Conservation (phyloP, 2,888 invertebrate genomes). For the Omphaloscelis lunosa region DNA sequence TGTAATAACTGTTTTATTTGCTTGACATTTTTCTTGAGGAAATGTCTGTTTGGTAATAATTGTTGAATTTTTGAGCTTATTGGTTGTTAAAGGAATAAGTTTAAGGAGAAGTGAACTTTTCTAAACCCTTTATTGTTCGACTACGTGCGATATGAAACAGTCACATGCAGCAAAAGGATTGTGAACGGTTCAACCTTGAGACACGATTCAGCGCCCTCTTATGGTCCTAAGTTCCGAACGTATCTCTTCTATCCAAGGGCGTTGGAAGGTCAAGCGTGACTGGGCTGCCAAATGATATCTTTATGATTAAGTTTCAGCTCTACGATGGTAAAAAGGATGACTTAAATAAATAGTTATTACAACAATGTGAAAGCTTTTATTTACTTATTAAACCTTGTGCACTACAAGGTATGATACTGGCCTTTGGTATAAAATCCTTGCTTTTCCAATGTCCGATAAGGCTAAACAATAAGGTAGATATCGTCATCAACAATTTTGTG, state of each 20-base stretch:
- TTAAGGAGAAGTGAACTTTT: no score
- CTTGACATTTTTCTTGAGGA: not conserved
- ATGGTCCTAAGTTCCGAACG: slow-evolving; percentile 5
- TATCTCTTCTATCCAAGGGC: slow-evolving; percentile 29
- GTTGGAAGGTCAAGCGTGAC: slow-evolving; percentile 41
- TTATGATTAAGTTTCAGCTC: slow-evolving; percentile 6
- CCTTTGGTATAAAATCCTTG: no score
- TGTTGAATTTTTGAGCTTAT: not conserved
- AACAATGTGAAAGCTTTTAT: slow-evolving; percentile 1
- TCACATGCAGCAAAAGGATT: not conserved
- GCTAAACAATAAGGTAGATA: no score
- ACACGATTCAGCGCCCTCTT: slow-evolving; percentile 23
- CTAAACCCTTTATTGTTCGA: not conserved
- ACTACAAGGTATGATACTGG: no score
- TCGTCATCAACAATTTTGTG: no score
- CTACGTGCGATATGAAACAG: no score
- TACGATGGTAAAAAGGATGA: not conserved
- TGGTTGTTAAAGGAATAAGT: not conserved
- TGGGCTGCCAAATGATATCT: slow-evolving; percentile 13
- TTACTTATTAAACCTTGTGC: no score
- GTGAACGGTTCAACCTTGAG: not conserved
- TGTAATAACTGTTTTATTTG: slow-evolving; percentile 32
- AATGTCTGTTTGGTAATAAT: not conserved
- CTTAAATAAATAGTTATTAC: not conserved
- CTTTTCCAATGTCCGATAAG: no score